These are phyloP conservation scores for Tychaedon coryphoeus DNA, from an alignment of 2,113 vertebrate genomes.

Conservation along the genomic window DNA sequence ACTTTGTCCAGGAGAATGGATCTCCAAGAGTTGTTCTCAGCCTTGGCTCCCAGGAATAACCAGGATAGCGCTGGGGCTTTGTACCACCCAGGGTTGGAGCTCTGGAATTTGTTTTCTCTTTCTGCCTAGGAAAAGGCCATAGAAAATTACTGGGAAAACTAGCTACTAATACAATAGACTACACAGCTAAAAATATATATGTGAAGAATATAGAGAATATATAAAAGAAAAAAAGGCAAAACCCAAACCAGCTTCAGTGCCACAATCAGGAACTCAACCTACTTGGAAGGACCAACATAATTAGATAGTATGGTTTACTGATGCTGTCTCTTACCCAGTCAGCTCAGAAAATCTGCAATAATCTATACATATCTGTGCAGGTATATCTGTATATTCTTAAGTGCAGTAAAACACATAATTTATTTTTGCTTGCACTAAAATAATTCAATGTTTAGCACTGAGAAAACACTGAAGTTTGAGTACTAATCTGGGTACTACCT, in stretches of 20 bases:
- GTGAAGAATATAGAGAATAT: background rate
- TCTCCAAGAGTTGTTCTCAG: background rate
- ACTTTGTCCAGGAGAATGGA: too few species aligned
- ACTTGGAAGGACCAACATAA: background rate
- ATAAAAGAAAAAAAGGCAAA: background rate
- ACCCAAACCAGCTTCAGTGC: background rate
- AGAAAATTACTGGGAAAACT: background rate
- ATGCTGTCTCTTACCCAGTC: background rate
- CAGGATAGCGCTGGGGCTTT: background rate
- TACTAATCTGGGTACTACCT: background rate
- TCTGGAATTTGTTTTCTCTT: background rate
- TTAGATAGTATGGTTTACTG: background rate
- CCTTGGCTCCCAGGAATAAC: background rate
- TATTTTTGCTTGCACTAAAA: background rate
- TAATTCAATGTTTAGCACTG: background rate
- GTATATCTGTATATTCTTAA: background rate
- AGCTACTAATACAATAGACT: background rate
- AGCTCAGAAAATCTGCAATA: background rate
- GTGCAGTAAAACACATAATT: background rate
- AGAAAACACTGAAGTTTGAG: background rate
- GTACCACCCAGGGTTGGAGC: background rate
- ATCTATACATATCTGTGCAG: background rate
- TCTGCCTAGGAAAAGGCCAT: background rate
- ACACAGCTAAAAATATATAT: background rate
- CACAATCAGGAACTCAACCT: rapidly evolving